Base-by-base conservation (phyloP, 2,888 invertebrate genomes). In the Mellilla xanthometata region DNA sequence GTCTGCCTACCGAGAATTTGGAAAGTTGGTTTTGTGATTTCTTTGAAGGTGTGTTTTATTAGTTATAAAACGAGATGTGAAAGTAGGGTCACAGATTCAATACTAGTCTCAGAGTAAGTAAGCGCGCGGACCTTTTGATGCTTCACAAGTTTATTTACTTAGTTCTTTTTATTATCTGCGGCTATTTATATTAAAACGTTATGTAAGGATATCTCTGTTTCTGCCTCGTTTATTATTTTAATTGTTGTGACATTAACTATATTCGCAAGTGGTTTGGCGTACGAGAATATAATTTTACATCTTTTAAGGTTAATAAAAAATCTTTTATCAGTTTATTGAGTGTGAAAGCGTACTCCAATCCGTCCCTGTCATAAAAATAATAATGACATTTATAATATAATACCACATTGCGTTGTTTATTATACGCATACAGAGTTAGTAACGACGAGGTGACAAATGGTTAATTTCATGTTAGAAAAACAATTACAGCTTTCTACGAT, bases 21-120 rank as follows among this genome's bases (percentile, higher is more conserved):
- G 80, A 78, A 81, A 72, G 69, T 71, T 57, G 54, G 49, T 47
- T 54, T 54, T 59, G 41, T 42, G 63, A 65, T 64, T 58, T 61
- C 53, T 55, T 56, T 55, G 49, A 54, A 52, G 48, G 49, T 58
- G 43, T 52, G 53, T 55, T 58, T 58, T 55, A 58, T 58, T 58
- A 58, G 55, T 52, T 47, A 42, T 56, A 44, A 50, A 54, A 26
- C 28, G 41, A 31, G 38, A 47, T 40, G 54, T 43, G 57, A 58
- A 58, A 58, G 55, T 55, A 22, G 28, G 7, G 28, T 22, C 12
- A n/a, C 36, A 36, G 28, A 28, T 36, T 36, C 9, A 36, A 11
- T 22, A 22, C 8, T 36, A 36, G 28, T 27, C n/a, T 15, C 28
- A 8, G 11, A 10, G 28, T 0, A 5, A 28, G 26, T 12, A 5